Evolutionary conservation across 1,140 invertebrate species (phyloP), one percentile per base, ranked within the genome.

Genomic region (Anastrepha ludens): DNA sequence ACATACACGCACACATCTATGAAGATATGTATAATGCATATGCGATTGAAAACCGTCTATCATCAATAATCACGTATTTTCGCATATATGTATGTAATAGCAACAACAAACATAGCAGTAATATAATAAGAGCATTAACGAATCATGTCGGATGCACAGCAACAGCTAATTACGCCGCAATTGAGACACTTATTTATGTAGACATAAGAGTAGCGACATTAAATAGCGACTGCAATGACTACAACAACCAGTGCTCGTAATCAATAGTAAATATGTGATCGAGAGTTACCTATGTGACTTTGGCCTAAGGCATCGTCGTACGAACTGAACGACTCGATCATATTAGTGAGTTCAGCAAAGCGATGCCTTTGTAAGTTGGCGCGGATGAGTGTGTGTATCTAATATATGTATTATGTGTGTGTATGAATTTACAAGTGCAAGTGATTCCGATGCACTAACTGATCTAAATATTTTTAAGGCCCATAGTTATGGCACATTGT

Each of bases 91-190:
- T 81, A 15, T 81, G 17, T 55, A 81, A 29, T 81, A 55, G 8
- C 74, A 81, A 81, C 67, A 65, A 44, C 39, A 15, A 70, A 41
- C 11, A 15, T 29, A 74, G 3, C 0, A n/a, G 13, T n/a, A 55
- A 55, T 15, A 58, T 11, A 81, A 81, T 29, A 55, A 55, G n/a
- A 81, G 11, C 74, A 78, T 50, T 50, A 81, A 8, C 64, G 8
- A 2, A 67, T 67, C 9, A 74, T 47, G 29, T 47, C 41, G 39
- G 39, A 74, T 74, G 70, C 70, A 81, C 74, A 55, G 47, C 5
- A 55, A 41, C 74, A 81, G 11, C 44, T 81, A 81, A 81, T 81
- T 81, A 81, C 47, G 74, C 20, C 74, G 17, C 47, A 81, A 81
- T 55, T 50, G 47, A 81, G 17, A 55, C n/a, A 81, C 17, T 55